Percentiles rank a stretch among this genome's conserved stretches.
These are phyloP conservation scores for Paedocypris sp. DNA, from an alignment of 2,113 vertebrate genomes.

Conservation along the genomic window DNA sequence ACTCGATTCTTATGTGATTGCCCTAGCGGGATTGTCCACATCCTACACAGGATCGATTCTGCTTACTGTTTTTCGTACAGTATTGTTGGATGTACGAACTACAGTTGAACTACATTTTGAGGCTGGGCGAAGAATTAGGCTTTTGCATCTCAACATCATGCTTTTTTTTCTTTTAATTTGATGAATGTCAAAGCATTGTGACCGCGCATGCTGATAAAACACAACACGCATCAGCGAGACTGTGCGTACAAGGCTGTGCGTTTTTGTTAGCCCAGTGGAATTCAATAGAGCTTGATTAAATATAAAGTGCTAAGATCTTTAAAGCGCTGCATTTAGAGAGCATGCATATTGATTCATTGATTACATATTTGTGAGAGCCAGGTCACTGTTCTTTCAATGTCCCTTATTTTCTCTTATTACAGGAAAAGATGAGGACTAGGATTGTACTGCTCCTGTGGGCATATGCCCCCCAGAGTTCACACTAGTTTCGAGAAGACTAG, in stretches of 20 bases:
- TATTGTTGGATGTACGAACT: too few species aligned
- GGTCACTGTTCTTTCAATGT: background rate
- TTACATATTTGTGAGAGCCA: constrained; percentile 26
- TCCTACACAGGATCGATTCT: too few species aligned
- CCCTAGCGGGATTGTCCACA: too few species aligned
- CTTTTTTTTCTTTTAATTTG: too few species aligned
- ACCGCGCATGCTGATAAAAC: constrained; percentile 4
- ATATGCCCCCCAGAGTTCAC: constrained; percentile 57
- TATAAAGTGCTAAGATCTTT: constrained; percentile 37
- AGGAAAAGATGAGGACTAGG: constrained; percentile 72
- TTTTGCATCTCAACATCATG: too few species aligned
- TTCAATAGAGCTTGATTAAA: constrained; percentile 37
- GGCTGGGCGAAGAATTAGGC: too few species aligned
- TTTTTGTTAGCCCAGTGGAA: background rate
- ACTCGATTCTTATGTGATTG: too few species aligned
- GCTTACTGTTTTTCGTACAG: too few species aligned
- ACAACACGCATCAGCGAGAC: background rate
- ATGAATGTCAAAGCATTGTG: constrained; percentile 13
- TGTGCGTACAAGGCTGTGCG: background rate
- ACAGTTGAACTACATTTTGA: too few species aligned
- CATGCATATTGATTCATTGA: constrained; percentile 42
- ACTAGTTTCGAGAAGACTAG: constrained; percentile 63
- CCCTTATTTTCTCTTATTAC: background rate
- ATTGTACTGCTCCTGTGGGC: constrained; percentile 66
- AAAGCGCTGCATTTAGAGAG: constrained; percentile 15